Evolutionary conservation across 2,797 vertebrate genomes (phyloP).

Genomic region (Melanogrammus aeglefinus): DNA sequence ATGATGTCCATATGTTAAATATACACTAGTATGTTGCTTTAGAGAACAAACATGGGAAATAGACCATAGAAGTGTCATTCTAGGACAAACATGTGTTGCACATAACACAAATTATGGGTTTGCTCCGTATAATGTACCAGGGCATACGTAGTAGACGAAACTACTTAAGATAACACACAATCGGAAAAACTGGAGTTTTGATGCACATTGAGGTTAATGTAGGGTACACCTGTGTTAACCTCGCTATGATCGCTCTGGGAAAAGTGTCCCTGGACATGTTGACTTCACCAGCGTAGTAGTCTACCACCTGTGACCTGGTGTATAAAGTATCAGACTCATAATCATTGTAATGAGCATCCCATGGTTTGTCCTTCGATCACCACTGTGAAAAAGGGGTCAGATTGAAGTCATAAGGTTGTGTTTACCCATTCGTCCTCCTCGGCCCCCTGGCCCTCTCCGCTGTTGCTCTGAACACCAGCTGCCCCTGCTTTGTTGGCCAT

Average conservation of each 20-base stretch:
- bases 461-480: slow-evolving; percentile 15
- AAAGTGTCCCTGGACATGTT: too few species aligned
- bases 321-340: neutral
- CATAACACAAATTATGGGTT: too few species aligned
- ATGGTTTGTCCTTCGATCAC: too few species aligned
- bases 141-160: neutral
- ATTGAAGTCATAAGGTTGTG: neutral
- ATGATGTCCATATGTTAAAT: neutral
- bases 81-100: too few species aligned
- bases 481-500: slow-evolving; percentile 75
- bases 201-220: neutral
- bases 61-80: too few species aligned
- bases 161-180: neutral
- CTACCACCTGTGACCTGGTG: neutral
- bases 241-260: neutral
- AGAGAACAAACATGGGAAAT: too few species aligned
- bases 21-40: neutral
- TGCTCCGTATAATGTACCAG: too few species aligned
- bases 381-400: neutral
- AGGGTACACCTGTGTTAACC: neutral
- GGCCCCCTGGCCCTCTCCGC: slow-evolving; percentile 73
- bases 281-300: too few species aligned
- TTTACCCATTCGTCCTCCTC: slow-evolving; percentile 88
- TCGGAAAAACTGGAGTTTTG: neutral
- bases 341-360: too few species aligned